These are phyloP conservation scores for Petroica traversi DNA, from an alignment of 2,113 vertebrate species.

Conservation along the genomic window DNA sequence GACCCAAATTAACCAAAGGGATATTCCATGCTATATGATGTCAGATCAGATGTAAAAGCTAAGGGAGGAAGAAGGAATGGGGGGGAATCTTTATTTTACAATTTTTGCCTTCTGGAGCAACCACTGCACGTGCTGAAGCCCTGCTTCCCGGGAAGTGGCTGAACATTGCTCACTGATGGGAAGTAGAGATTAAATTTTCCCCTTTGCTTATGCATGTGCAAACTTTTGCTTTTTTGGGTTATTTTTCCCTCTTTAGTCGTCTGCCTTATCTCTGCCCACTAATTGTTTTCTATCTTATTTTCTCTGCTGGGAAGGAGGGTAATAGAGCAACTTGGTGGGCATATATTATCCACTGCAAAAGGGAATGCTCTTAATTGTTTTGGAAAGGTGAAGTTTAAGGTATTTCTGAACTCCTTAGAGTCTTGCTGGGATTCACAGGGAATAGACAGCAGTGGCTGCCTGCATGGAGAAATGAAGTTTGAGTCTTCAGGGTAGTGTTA, in stretches of 20 bases:
- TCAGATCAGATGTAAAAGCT: background rate
- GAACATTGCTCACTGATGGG: background rate
- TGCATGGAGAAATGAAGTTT: background rate
- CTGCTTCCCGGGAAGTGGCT: background rate
- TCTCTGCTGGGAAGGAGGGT: background rate
- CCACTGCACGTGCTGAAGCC: background rate
- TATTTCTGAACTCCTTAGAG: background rate
- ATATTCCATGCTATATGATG: accelerated
- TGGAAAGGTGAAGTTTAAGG: background rate
- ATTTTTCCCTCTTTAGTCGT: background rate
- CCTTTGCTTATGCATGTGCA: accelerated
- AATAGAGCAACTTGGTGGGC: background rate
- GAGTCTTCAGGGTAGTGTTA: background rate
- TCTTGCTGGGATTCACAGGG: background rate
- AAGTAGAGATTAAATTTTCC: background rate
- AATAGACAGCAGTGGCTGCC: background rate
- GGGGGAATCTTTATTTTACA: background rate
- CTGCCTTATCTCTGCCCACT: background rate
- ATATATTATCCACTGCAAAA: background rate
- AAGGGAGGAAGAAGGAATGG: background rate
- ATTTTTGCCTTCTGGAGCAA: background rate
- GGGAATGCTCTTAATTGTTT: background rate
- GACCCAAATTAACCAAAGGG: background rate
- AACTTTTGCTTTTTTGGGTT: background rate
- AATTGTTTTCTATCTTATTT: background rate